These are phyloP conservation scores for Pherbina coryleti DNA, from an alignment of 2,888 invertebrate genomes.

Conservation along the genomic window DNA sequence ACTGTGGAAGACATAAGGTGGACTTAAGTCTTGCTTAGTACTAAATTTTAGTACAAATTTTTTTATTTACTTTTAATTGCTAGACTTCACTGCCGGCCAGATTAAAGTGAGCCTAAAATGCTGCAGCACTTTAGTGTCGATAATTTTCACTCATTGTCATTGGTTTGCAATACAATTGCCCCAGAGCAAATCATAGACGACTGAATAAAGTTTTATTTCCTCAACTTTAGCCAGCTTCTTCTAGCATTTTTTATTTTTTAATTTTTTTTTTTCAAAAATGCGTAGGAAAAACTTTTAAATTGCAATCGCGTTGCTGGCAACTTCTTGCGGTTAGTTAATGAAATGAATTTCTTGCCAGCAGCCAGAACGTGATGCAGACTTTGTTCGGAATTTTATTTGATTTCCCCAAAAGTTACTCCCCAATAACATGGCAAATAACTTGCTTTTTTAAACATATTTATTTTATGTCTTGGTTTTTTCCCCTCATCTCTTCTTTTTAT, in stretches of 20 bases:
- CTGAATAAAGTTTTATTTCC: too few relatives aligned
- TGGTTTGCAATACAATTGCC: background rate
- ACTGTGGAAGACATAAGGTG: too few relatives aligned
- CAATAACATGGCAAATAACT: background rate
- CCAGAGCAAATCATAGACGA: too few relatives aligned
- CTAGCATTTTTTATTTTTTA: background rate
- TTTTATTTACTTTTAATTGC: too few relatives aligned
- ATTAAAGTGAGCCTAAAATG: background rate
- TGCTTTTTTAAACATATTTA: background rate
- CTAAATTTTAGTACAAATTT: too few relatives aligned
- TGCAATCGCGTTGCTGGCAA: conserved; percentile 14
- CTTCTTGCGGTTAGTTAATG: conserved; percentile 33
- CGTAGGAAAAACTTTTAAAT: conserved; percentile 11
- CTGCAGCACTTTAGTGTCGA: background rate
- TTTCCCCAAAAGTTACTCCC: background rate
- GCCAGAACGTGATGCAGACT: background rate
- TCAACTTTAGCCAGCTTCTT: too few relatives aligned
- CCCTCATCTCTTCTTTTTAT: background rate
- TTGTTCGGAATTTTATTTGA: conserved; percentile 29
- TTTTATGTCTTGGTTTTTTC: background rate
- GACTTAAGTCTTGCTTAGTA: too few relatives aligned
- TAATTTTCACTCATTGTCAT: background rate
- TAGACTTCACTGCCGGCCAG: too few relatives aligned
- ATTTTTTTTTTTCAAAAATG: background rate
- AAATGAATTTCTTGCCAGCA: conserved; percentile 7